Base-by-base conservation (phyloP, 2,113 vertebrate species). In the Trichechus manatus region DNA sequence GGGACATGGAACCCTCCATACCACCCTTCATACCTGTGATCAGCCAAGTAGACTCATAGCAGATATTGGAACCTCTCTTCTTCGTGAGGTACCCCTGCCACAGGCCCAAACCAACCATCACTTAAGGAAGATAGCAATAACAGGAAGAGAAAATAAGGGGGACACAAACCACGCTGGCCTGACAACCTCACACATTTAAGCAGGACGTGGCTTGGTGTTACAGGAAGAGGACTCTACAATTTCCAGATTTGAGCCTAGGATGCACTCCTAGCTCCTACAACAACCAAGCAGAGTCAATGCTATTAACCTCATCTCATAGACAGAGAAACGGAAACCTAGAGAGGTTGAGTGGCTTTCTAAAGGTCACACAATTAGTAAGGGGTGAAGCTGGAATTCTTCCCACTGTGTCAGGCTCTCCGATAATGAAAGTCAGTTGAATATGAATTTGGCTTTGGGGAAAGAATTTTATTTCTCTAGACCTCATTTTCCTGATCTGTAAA, bases 61-160 rank as follows among this genome's bases (percentile, higher is more conserved):
- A 31, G 23, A 1, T 22, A 8, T 5, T 29, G n/a, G n/a, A 42
- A 15, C 3, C 25, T 17, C 15, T 27, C 9, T 50, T 77, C 3
- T 11, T 17, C 1, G 25, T 14, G 5, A 4, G 29, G 11, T 5
- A 3, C 0, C 47, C 39, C 31, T 3, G 0, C 39, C 22, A 1
- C 4, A 15, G 20, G 15, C 44, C 36, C 44, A 20, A 33, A 17
- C 10, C 72, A 27, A 9, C 39, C 22, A 31, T 61, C 23, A 0
- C 6, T 6, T 10, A 19, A 17, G 42, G 33, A 20, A 70, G 39
- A 4, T 15, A 19, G 42, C 10, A 17, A 11, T 0, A 4, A 5
- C 1, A 33, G 14, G 14, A 50, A 56, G 27, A 56, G 31, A 31
- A 42, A n/a, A 56, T 25, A 0, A 44, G 6, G 39, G 47, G 36